These are phyloP conservation scores for Exephanes ischioxanthus DNA, from an alignment of 2,888 invertebrate species.

Conservation along the genomic window DNA sequence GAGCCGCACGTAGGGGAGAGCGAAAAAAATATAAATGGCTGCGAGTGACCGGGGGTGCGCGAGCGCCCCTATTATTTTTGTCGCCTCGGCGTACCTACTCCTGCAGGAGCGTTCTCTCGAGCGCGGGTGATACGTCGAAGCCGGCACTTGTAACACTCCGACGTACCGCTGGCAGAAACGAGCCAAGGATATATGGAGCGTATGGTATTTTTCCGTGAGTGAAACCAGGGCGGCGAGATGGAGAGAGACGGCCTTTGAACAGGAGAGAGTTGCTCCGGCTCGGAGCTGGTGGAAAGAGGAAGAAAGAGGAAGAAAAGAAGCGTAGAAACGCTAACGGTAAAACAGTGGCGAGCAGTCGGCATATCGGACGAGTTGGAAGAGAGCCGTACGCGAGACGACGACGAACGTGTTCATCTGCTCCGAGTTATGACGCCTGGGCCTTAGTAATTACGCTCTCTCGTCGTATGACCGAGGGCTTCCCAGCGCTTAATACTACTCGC, in stretches of 20 bases:
- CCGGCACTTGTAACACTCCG: neutral
- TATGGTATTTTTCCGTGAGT: neutral
- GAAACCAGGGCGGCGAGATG: neutral
- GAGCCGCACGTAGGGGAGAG: neutral
- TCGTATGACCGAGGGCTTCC: conserved; percentile 59
- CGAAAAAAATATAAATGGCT: conserved; percentile 32
- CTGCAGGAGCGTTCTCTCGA: neutral
- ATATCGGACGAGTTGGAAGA: conserved; percentile 24
- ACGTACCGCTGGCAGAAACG: neutral
- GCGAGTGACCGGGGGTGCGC: conserved; percentile 35
- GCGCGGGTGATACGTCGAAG: neutral
- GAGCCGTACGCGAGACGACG: conserved; percentile 28
- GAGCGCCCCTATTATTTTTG: conserved; percentile 8
- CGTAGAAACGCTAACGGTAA: neutral
- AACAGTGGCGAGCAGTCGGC: conserved; percentile 20
- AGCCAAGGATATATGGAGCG: neutral
- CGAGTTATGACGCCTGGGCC: conserved; percentile 64
- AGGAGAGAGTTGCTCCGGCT: too few relatives aligned
- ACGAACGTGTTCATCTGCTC: conserved; percentile 64
- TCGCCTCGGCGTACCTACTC: neutral
- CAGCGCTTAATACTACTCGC: conserved; percentile 9
- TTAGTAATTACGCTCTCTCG: conserved; percentile 79
- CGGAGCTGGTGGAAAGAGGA: neutral
- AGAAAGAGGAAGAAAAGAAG: neutral
- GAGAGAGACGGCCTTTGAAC: neutral